Evolutionary conservation across 92 coral and sea anemone species (phyloP), one percentile per base, ranked within the genome.

Genomic region (Bergia sp.): DNA sequence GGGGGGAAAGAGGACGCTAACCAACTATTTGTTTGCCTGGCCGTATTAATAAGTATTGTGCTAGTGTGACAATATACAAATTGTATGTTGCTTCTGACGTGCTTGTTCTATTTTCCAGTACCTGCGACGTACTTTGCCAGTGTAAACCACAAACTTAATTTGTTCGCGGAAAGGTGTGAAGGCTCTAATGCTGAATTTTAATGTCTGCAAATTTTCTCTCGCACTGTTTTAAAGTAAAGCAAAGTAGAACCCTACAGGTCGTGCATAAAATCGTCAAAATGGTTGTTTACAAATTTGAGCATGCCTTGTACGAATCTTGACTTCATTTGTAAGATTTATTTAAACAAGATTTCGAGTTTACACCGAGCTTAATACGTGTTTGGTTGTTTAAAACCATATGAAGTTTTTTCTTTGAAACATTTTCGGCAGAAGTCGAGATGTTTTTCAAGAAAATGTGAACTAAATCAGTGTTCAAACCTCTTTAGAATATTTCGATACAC

Each of bases 111-210:
- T 84, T 43, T 84, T 84, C 58, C 87, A 84, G 87, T 84, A 42
- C 57, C 79, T 84, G 87, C 79, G 61, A 47, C 2, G 44, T 84
- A 6, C 79, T 45, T 43, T 84, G 11, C 77, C 55, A 71, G 79
- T 84, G 79, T 84, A 84, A 84, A 72, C 64, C 57, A 45, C 45
- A 66, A 67, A 72, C 79, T n/a, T 84, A 84, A 72, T 36, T 84
- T 44, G 53, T 83, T 84, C 55, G 21, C 18, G 87, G 77, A 84
- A 84, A 84, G 87, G 87, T 84, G 87, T 67, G 55, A 84, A 83
- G 57, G 41, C 3, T 40, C 78, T 67, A 67, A 67, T 45, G 66
- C 79, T 72, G 20, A 21, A 80, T 37, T 57, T 57, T 57, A 57
- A 57, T 40, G 44, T 42, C 41, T 74, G 3, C 45, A 42, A 4